A percentile compares a stretch with the other conserved stretches of the same genome.
phyloP scores from a whole-genome alignment of 2,888 invertebrate species.

The Harmothoe impar region DNA sequence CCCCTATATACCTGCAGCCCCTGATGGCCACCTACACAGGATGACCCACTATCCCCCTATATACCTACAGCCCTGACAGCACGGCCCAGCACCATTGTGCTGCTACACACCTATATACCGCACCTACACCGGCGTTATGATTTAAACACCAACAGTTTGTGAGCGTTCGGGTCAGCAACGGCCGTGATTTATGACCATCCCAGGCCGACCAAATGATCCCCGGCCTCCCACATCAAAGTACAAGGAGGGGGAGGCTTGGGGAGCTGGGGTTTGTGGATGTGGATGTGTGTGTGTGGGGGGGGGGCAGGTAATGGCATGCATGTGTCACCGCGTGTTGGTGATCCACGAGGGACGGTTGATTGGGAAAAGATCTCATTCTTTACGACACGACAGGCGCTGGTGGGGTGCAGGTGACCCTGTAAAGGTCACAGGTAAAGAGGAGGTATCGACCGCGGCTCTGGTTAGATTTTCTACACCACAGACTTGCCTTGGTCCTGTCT shows the following conservation, averaged over 20 bases:
- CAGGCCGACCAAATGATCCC: conserved; percentile 34
- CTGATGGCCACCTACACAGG: too few relatives aligned
- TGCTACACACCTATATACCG: background rate
- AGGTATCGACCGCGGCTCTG: background rate
- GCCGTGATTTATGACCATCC: conserved; percentile 20
- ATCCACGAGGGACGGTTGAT: conserved; percentile 40
- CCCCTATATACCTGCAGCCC: too few relatives aligned
- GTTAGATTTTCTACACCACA: too few relatives aligned
- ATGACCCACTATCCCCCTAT: too few relatives aligned
- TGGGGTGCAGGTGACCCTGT: conserved; percentile 6
- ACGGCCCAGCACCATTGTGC: background rate
- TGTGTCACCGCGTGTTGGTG: conserved; percentile 41
- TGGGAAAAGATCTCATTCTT: conserved; percentile 57
- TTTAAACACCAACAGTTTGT: conserved; percentile 61
- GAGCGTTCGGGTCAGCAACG: conserved; percentile 54
- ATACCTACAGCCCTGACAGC: too few relatives aligned
- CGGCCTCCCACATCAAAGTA: conserved; percentile 40
- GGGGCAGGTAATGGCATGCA: conserved; percentile 1
- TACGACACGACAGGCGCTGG: background rate
- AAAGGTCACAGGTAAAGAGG: conserved; percentile 15
- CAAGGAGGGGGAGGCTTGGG: background rate
- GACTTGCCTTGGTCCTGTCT: too few relatives aligned
- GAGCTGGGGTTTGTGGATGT: too few relatives aligned
- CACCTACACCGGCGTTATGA: conserved; percentile 35
- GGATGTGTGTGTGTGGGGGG: conserved; percentile 4